Percentiles rank a stretch among this genome's conserved stretches.
These are phyloP conservation scores for Polyodon spathula DNA, from an alignment of 2,113 vertebrate species.

Conservation along the genomic window DNA sequence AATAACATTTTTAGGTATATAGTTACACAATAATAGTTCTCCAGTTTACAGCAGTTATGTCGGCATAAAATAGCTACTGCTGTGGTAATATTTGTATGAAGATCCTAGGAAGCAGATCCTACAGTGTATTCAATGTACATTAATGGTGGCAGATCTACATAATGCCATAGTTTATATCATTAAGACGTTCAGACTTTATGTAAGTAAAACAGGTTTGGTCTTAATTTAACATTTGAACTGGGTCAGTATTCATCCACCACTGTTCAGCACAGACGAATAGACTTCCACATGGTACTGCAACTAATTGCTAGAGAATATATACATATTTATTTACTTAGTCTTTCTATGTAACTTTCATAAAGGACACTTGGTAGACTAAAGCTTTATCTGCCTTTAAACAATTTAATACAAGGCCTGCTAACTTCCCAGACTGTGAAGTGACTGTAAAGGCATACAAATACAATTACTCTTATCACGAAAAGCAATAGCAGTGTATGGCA, in stretches of 20 bases:
- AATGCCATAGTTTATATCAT: neutral
- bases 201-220: neutral
- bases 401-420: conserved; percentile 8
- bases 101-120: neutral
- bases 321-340: too few relatives aligned
- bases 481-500: neutral
- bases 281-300: neutral
- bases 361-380: neutral
- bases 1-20: too few relatives aligned
- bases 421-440: conserved; percentile 6
- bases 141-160: conserved; percentile 9
- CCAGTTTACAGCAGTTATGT: too few relatives aligned
- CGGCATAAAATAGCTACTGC: too few relatives aligned
- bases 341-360: neutral
- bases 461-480: conserved; percentile 7
- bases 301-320: too few relatives aligned
- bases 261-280: conserved; percentile 1
- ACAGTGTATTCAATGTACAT: conserved; percentile 6
- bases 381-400: conserved; percentile 3
- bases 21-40: too few relatives aligned
- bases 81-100: too few relatives aligned
- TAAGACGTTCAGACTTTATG: conserved; percentile 10
- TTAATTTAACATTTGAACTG: too few relatives aligned
- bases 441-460: conserved; percentile 13
- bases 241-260: neutral